A percentile compares a stretch with the other conserved stretches of the same genome.
Conservation (phyloP, 2,113 vertebrate species). For the Penelope pileata region DNA sequence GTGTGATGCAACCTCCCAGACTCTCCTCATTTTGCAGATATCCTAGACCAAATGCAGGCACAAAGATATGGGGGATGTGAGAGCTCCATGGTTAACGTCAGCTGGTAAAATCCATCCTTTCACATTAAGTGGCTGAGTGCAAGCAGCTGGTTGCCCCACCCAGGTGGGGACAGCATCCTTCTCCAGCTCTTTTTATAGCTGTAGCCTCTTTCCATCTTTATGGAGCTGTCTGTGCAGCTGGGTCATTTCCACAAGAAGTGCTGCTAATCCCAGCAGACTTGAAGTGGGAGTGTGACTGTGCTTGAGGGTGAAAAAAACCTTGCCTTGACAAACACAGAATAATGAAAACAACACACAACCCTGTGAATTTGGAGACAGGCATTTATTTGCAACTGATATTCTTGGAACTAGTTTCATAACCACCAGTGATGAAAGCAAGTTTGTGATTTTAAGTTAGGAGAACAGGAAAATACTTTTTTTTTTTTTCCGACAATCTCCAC, state of each 20-base stretch:
- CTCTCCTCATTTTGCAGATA: background rate
- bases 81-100: background rate
- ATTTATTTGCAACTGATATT: background rate
- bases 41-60: background rate
- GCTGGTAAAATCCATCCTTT: background rate
- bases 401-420: background rate
- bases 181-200: background rate
- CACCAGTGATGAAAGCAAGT: background rate
- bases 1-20: background rate
- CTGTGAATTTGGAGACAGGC: background rate
- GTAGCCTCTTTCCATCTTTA: background rate
- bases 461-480: background rate
- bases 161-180: background rate
- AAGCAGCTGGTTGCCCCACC: background rate
- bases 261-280: background rate
- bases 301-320: background rate
- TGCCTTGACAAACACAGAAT: background rate
- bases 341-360: background rate
- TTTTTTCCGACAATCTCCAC: rapidly evolving
- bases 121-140: background rate
- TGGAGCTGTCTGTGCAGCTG: background rate
- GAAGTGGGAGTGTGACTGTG: background rate
- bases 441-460: background rate
- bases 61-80: rapidly evolving
- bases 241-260: background rate